These are phyloP conservation scores for Danio albolineatus DNA, from an alignment of 2,797 vertebrate genomes.

Conservation along the genomic window DNA sequence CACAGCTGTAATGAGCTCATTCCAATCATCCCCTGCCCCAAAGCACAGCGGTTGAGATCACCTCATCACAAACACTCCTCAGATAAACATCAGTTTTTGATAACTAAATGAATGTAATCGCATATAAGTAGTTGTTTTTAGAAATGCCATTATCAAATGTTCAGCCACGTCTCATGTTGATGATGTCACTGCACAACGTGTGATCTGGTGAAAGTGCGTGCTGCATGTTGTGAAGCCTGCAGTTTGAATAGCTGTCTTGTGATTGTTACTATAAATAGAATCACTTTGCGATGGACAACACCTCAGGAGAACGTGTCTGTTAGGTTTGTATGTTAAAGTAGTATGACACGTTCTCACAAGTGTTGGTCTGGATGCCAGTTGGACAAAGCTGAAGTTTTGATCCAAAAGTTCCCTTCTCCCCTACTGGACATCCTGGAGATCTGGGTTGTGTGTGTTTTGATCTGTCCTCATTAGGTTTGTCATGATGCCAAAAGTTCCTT, in stretches of 20 bases:
- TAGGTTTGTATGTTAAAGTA: not conserved
- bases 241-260: slow-evolving; percentile 6
- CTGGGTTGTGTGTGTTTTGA: slow-evolving; percentile 23
- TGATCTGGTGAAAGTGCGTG: slow-evolving; percentile 19
- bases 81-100: too few species aligned
- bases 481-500: not conserved
- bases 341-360: slow-evolving; percentile 14
- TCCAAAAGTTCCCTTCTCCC: slow-evolving; percentile 1
- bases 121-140: too few species aligned
- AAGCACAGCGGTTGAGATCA: slow-evolving; percentile 55
- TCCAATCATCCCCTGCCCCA: slow-evolving; percentile 31
- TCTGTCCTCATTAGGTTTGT: slow-evolving; percentile 1
- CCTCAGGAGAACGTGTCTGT: slow-evolving; percentile 15
- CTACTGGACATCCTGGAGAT: slow-evolving; percentile 39
- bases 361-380: not conserved
- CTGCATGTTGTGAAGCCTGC: slow-evolving; percentile 28
- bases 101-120: too few species aligned
- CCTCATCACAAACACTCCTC: slow-evolving; percentile 31
- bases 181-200: slow-evolving; percentile 30
- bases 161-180: slow-evolving; percentile 42
- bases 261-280: not conserved
- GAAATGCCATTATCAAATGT: not conserved
- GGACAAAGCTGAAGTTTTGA: slow-evolving; percentile 18
- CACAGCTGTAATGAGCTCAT: slow-evolving; percentile 57
- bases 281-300: not conserved